Base-by-base conservation (phyloP, 2,113 vertebrate genomes). In the Dromas ardeola region DNA sequence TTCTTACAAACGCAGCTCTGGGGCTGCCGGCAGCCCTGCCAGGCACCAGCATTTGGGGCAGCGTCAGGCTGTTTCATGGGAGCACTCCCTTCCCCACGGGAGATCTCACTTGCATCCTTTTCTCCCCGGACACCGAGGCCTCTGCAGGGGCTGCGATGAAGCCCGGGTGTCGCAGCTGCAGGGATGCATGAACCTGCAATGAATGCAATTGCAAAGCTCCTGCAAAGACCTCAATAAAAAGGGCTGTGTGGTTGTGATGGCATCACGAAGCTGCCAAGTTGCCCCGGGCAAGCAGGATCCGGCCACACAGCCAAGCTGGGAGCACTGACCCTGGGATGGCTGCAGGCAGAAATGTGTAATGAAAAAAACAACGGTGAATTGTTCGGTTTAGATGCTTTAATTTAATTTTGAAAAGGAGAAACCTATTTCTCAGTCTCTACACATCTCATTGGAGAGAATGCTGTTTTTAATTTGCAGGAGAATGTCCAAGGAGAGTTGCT, bases 321-420 rank as follows among this genome's bases (percentile, higher is more conserved):
- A 38, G 32, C 4, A 0, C 55, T 34, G 45, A 34, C 52, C 50
- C 50, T 10, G 45, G 53, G 25, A 61, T 1, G 10, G 40, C 26
- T 23, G n/a, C 14, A 11, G 83, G 61, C n/a, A 62, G 42, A 30
- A 30, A 30, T 3, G 20, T 15, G 21, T 50, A 4, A 36, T 50
- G n/a, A 30, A 5, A 42, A 25, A 40, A 88, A 43, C 3, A 15
- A 0, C 0, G 0, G 17, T 40, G 19, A 67, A 55, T 40, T 27
- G 38, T 10, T 81, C 30, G 23, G 18, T 45, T 59, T 14, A 18
- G 42, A 26, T 36, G 58, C 23, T 77, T 87, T n/a, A 23, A 45
- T 66, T 86, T 47, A 32, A 71, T 92, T 83, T 63, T 76, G 58
- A n/a, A 32, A 83, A 87, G 49, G 73, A 81, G 42, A 69, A 87